phyloP scores from a whole-genome alignment of 2,888 invertebrate genomes.

The Tryphoninae sp. region DNA sequence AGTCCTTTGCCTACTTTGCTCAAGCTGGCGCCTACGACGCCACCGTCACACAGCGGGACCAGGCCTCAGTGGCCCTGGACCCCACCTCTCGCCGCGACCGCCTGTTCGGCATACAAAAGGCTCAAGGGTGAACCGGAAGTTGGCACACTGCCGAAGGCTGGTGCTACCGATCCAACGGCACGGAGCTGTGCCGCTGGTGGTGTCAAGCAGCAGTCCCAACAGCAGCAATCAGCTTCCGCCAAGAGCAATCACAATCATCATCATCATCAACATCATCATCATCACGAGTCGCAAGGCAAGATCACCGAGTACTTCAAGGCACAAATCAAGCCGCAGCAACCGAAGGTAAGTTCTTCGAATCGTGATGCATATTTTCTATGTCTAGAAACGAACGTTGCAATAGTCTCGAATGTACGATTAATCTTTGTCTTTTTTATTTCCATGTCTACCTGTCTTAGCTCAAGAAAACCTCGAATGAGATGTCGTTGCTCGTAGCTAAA shows the following conservation, averaged over 20 bases:
- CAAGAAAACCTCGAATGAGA: conserved; percentile 72
- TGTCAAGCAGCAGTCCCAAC: conserved; percentile 59
- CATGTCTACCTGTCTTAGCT: conserved; percentile 38
- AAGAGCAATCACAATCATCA: conserved; percentile 69
- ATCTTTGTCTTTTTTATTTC: background rate
- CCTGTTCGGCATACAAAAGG: conserved; percentile 78
- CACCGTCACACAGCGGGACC: conserved; percentile 74
- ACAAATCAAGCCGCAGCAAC: conserved; percentile 87
- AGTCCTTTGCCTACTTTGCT: conserved; percentile 74
- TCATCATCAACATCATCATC: conserved; percentile 68
- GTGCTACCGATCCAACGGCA: conserved; percentile 75
- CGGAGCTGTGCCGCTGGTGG: conserved; percentile 66
- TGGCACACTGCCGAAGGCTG: conserved; percentile 76
- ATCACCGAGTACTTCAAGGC: conserved; percentile 93
- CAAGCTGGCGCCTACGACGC: conserved; percentile 76
- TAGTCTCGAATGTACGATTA: background rate
- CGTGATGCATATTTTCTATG: no score
- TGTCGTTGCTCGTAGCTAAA: conserved; percentile 78
- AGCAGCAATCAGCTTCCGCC: conserved; percentile 57
- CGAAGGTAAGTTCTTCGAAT: conserved; percentile 66
- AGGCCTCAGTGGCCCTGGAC: conserved; percentile 81
- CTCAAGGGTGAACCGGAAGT: conserved; percentile 79
- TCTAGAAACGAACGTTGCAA: background rate
- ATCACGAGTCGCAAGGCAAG: conserved; percentile 85
- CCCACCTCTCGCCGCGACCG: conserved; percentile 78